Percentiles rank a stretch among this genome's conserved stretches.
phyloP scores from a whole-genome alignment of 2,113 vertebrate genomes.

The Chaenogobius annularis region DNA sequence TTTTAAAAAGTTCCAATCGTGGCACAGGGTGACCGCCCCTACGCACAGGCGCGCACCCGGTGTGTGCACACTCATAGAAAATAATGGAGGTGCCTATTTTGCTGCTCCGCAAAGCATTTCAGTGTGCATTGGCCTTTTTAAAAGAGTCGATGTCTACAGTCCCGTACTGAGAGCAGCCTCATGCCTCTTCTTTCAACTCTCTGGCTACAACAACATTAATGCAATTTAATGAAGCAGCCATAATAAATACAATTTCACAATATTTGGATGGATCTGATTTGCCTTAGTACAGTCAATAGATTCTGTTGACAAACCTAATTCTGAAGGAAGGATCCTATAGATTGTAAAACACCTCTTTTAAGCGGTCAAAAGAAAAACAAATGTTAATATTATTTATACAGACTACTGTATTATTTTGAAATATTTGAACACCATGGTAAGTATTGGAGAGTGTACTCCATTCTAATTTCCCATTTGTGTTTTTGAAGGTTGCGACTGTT shows the following conservation, averaged over 20 bases:
- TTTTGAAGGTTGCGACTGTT: slow-evolving; percentile 90
- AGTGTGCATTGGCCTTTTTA: too few relatives aligned
- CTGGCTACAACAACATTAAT: too few relatives aligned
- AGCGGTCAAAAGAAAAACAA: background rate
- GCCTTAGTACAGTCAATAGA: background rate
- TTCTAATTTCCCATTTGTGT: slow-evolving; percentile 45
- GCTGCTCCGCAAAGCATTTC: too few relatives aligned
- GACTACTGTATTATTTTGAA: background rate
- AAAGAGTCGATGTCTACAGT: too few relatives aligned
- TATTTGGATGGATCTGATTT: background rate
- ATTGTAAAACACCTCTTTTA: background rate
- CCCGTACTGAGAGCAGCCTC: too few relatives aligned
- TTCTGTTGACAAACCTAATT: background rate
- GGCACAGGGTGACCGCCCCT: too few relatives aligned
- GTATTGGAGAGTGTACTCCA: background rate
- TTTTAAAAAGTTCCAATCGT: too few relatives aligned
- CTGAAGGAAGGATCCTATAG: background rate
- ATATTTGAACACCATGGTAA: background rate
- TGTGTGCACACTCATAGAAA: too few relatives aligned
- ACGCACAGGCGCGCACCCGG: too few relatives aligned
- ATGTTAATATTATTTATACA: background rate
- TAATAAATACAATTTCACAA: background rate
- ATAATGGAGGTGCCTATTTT: too few relatives aligned
- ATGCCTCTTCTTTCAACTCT: too few relatives aligned
- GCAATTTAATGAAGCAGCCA: background rate